A percentile compares a stretch with the other conserved stretches of the same genome.
phyloP scores from a whole-genome alignment of 2,797 vertebrate genomes.

The Acipenser transmontanus region DNA sequence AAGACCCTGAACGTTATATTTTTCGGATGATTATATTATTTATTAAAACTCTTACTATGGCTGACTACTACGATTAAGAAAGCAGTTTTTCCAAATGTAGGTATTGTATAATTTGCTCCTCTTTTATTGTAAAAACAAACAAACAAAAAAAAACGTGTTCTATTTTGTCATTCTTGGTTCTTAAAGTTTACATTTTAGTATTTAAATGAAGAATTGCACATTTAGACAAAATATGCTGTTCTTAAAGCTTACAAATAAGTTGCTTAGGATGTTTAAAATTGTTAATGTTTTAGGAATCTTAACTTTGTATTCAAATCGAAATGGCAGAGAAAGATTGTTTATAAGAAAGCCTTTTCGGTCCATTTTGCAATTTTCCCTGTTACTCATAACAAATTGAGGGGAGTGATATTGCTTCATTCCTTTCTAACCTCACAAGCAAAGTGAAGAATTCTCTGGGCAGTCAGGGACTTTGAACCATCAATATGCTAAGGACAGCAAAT shows the following conservation, averaged over 20 bases:
- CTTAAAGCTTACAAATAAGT: slow-evolving; percentile 48
- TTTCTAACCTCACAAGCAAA: slow-evolving; percentile 55
- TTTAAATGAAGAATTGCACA: slow-evolving; percentile 72
- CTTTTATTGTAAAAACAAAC: slow-evolving; percentile 45
- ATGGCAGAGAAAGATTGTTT: slow-evolving; percentile 24
- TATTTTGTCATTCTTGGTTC: slow-evolving; percentile 59
- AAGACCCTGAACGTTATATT: slow-evolving; percentile 4
- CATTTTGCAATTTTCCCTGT: slow-evolving; percentile 23
- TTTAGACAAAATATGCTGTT: slow-evolving; percentile 61
- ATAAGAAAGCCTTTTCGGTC: slow-evolving; percentile 35
- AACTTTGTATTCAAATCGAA: slow-evolving; percentile 28
- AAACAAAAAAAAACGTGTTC: slow-evolving; percentile 43
- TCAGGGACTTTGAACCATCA: slow-evolving; percentile 50
- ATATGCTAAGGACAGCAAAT: slow-evolving; percentile 51
- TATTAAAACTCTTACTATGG: slow-evolving; percentile 31
- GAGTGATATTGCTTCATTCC: slow-evolving; percentile 46
- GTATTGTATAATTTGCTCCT: slow-evolving; percentile 46
- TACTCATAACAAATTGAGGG: slow-evolving; percentile 27
- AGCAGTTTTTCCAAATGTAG: slow-evolving; percentile 40
- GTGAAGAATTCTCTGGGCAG: slow-evolving; percentile 48
- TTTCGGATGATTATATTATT: slow-evolving; percentile 30
- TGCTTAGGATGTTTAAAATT: slow-evolving; percentile 17
- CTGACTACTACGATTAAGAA: slow-evolving; percentile 32
- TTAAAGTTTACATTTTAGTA: slow-evolving; percentile 73
- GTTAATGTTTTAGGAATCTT: slow-evolving; percentile 36